Evolutionary conservation across 2,797 vertebrate species (phyloP), one percentile per base, ranked within the genome.

Genomic region (Phyllotis vaccarum): DNA sequence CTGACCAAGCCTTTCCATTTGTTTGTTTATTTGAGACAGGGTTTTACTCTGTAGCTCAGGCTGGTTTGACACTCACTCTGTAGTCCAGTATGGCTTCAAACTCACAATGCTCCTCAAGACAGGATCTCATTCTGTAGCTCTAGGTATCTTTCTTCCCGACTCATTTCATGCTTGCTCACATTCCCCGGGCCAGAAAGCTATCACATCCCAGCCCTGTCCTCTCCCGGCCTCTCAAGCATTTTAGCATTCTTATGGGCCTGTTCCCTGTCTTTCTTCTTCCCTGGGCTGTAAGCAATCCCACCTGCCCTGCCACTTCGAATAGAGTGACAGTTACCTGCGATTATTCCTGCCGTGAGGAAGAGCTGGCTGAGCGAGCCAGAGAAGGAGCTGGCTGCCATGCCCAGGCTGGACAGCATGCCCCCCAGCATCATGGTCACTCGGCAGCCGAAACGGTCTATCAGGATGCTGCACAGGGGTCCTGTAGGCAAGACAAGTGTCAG

Each of bases 391-490:
- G 98, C 98, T 2, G 99, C 99, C 99, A 99, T 99, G 76, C 99
- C 99, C 17, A 99, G 95, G 3, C 99, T 98, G 9, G 99, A 99
- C 98, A 99, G 98, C 92, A 99, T 96, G 1, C 99, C 99, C 0
- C 99, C 99, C 62, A 99, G 90, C 98, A 99, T 99, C 93, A 99
- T 98, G 0, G 98, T 99, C 43, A 96, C 97, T 82, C 99, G 97
- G 98, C 99, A 99, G 98, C 99, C 99, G 5, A 99, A 98, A 27
- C 89, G 97, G 97, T 98, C 99, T 98, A 99, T 99, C 98, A 99
- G 90, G 95, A 99, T 91, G 95, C 99, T 99, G 86, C 99, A 99
- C 21, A 99, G 98, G 22, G 99, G 99, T 79, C 99, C 99, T 99
- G 98, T 16, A 89, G 91, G 66, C 56, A 62, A 89, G 6, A 58